Base-by-base conservation (phyloP, 1,140 invertebrate species). In the Ceratina australensis region DNA sequence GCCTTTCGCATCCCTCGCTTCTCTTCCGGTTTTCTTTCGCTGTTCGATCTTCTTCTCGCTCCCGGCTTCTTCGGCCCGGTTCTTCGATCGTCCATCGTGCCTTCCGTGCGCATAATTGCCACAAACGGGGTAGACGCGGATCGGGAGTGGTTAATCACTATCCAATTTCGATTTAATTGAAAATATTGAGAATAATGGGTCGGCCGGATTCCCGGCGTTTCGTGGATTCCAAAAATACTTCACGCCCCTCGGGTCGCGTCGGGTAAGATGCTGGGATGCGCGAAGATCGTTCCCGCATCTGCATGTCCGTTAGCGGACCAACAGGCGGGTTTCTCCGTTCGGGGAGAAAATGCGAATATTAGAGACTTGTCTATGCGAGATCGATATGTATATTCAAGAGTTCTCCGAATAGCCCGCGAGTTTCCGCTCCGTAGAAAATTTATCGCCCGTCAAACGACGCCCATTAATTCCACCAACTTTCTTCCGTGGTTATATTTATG, bases 71-170 rank as follows among this genome's bases (percentile, higher is more conserved):
- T 67, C 24, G 49, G n/a, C n/a, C 33, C 52, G 49, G 61, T 71
- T 64, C 63, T 54, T 24, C 18, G 49, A 33, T 18, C 15, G 7
- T 4, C n/a, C 42, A 60, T 59, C 47, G 12, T 8, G 2, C 33
- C 33, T 42, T 42, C 10, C 33, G 33, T 42, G 33, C 33, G 33
- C 56, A 85, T 83, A 77, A 83, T 83, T 85, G 33, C 61, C 78
- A 71, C 71, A 69, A 69, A 72, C 64, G 80, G 1, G 49, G 5
- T 5, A 28, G 5, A 13, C 22, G 47, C 49, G 49, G 13, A 52
- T 16, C 1, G 49, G 10, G 33, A n/a, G 33, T 42, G 33, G 33
- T 42, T 42, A 64, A 72, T 20, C 59, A 49, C 60, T 72, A 67
- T 50, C 28, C 65, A 13, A 24, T 56, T 22, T 24, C 7, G 1